Base-by-base conservation (phyloP, 2,888 invertebrate genomes). In the Aspidiotus rigidus region DNA sequence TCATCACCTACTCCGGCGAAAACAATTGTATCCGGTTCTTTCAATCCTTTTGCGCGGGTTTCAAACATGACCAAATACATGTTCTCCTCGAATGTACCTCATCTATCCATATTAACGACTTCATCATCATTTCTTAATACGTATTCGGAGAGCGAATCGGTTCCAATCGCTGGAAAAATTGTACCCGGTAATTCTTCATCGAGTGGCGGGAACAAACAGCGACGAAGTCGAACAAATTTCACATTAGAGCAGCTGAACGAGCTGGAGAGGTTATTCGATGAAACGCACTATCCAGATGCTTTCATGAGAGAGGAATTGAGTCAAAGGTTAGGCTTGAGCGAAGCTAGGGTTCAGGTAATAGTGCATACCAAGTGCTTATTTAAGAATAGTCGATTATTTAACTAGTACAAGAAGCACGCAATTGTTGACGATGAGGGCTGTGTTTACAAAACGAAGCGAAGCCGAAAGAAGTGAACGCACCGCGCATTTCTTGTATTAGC, bases 261-360 rank as follows among this genome's bases (percentile, higher is more conserved):
- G 76, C 79, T 95, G 75, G 95, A 95, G 78, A 87, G 91, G 0
- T 82, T 95, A 28, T 95, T 95, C 79, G 92, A 93, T 78, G 92
- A 93, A 79, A 95, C 94, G 0, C 94, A 94, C 76, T 95, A 95
- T 78, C 95, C 94, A 8, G 94, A 94, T 76, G 94, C 94, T 39
- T 86, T 86, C 75, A 79, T 90, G 70, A 83, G 94, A 74, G 95
- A 95, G 78, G 93, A 94, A 80, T 91, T 94, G 9, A 95, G 94
- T 0, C 79, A 93, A 71, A 83, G 93, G 77, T 93, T 94, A 75
- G 92, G 89, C 77, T 82, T 95, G 8, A 92, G 93, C 3, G 95
- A 95, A 80, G 94, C 94, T 61, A 84, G 94, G 77, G 93, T 95
- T 56, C 94, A 95, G 85, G 91, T 90, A 28, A 11, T 44, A 28